Conservation (phyloP, 2,113 vertebrate genomes). For the Actenoides lindsayi region DNA sequence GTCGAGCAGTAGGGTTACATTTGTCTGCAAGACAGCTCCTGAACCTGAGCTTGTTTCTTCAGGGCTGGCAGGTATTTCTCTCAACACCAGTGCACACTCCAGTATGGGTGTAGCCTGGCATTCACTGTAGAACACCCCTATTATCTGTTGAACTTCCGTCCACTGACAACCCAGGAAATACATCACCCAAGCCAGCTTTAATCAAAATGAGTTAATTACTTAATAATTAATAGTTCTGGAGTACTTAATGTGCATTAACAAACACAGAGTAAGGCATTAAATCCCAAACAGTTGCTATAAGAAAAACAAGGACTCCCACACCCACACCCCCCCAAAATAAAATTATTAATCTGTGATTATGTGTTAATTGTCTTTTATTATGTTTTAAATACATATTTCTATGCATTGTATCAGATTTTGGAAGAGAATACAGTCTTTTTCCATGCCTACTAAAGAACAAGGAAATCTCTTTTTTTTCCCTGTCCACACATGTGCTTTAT, state of each 20-base stretch:
- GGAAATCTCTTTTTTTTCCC: background rate
- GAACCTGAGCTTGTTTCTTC: background rate
- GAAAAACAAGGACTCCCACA: background rate
- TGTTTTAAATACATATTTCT: conserved; percentile 5
- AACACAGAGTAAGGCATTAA: background rate
- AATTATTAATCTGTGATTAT: background rate
- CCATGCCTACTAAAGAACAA: background rate
- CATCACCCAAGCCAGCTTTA: background rate
- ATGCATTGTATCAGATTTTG: background rate
- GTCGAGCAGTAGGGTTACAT: rapidly evolving
- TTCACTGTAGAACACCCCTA: background rate
- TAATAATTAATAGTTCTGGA: background rate
- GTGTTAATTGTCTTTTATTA: background rate
- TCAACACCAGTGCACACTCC: background rate
- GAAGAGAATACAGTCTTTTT: background rate
- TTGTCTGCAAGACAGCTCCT: background rate
- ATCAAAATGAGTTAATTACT: background rate
- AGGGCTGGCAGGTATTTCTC: background rate
- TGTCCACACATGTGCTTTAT: background rate
- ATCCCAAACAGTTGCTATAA: background rate
- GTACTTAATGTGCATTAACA: background rate
- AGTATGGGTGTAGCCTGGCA: background rate
- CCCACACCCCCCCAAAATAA: background rate
- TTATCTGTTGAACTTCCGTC: background rate
- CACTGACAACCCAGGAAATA: background rate